A percentile compares a stretch with the other conserved stretches of the same genome.
Evolutionary conservation across 2,797 vertebrate species (phyloP).

Genomic region (Aphelocoma californica): DNA sequence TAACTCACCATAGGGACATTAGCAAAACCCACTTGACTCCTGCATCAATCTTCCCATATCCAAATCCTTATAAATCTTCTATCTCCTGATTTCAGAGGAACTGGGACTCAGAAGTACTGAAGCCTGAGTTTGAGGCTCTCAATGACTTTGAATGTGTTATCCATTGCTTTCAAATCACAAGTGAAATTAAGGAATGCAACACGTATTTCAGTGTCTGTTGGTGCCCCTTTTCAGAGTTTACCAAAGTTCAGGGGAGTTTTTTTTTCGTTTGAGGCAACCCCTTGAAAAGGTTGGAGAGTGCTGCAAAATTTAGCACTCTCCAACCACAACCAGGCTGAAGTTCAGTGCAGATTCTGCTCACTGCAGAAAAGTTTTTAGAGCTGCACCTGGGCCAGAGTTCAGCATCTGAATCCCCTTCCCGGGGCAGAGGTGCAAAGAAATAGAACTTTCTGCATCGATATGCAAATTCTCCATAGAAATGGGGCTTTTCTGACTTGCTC

Average conservation of each 20-base stretch:
- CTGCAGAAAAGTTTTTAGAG: not conserved
- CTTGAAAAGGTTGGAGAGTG: not conserved
- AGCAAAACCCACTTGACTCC: not conserved
- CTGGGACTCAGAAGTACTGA: not conserved
- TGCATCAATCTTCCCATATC: not conserved
- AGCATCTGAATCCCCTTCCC: not conserved
- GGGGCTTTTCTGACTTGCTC: slow-evolving; percentile 35
- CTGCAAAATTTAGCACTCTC: not conserved
- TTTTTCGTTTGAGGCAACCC: not conserved
- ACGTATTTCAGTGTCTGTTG: not conserved
- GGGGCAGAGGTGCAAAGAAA: not conserved
- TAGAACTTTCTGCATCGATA: not conserved
- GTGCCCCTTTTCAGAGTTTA: not conserved
- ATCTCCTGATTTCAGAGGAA: not conserved
- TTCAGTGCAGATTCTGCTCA: not conserved
- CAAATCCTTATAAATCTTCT: not conserved
- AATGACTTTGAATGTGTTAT: not conserved
- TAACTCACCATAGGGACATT: not conserved
- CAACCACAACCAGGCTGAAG: not conserved
- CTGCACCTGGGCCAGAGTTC: not conserved
- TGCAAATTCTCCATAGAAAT: not conserved
- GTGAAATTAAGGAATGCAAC: not conserved
- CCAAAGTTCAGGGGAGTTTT: not conserved
- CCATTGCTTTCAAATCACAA: not conserved
- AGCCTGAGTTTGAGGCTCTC: not conserved